These are phyloP conservation scores for Sesia apiformis DNA, from an alignment of 2,888 invertebrate genomes.

Conservation along the genomic window DNA sequence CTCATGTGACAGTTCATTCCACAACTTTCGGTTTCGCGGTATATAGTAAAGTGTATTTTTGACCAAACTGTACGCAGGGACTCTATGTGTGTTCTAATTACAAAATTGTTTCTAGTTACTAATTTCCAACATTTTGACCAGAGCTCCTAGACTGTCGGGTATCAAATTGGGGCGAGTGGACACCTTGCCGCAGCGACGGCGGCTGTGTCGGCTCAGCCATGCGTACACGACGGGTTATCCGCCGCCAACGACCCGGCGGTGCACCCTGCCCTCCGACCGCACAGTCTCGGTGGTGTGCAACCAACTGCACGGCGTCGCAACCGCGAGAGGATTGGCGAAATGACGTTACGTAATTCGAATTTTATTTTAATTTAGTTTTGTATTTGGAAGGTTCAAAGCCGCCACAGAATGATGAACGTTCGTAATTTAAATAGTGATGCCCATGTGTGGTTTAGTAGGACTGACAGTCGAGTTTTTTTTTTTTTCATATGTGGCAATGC, in stretches of 20 bases:
- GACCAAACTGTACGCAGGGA: too few species aligned
- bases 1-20: too few species aligned
- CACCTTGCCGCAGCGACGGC: conserved; percentile 89
- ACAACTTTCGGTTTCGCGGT: too few species aligned
- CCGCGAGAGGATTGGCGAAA: conserved; percentile 49
- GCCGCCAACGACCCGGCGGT: conserved; percentile 86
- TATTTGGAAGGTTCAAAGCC: background rate
- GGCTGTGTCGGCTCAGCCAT: conserved; percentile 93
- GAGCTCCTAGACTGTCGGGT: conserved; percentile 87
- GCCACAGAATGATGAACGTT: background rate
- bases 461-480: too few species aligned
- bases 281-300: conserved; percentile 92
- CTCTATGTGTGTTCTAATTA: too few species aligned
- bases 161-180: conserved; percentile 90
- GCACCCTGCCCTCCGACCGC: conserved; percentile 87
- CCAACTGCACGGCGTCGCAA: conserved; percentile 56
- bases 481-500: too few species aligned
- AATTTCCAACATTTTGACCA: conserved; percentile 11
- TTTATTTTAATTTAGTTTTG: background rate
- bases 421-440: background rate
- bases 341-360: conserved; percentile 53
- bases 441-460: too few species aligned
- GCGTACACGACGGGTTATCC: conserved; percentile 84
- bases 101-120: too few species aligned
- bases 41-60: too few species aligned